Conservation (phyloP, 2,797 vertebrate genomes). For the Mus caroli region DNA sequence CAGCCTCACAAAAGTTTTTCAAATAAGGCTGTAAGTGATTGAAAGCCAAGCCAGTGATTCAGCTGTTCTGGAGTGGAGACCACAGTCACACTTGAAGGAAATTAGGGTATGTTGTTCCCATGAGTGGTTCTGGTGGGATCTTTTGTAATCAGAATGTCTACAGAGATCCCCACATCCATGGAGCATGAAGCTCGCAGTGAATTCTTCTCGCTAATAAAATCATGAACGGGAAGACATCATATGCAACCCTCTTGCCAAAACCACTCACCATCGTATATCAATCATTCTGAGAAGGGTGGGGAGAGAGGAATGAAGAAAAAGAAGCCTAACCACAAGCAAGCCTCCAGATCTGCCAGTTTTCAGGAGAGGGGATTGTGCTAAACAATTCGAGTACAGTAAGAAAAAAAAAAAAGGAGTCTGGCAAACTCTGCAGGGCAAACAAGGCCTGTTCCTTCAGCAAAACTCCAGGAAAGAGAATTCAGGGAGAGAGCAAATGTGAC, state of each 20-base stretch:
- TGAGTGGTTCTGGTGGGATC: background rate
- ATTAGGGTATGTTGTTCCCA: background rate
- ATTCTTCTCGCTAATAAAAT: conserved; percentile 38
- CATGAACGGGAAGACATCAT: conserved; percentile 26
- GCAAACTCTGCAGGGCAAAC: background rate
- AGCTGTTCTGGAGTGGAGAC: background rate
- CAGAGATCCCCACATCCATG: background rate
- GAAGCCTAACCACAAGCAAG: conserved; percentile 13
- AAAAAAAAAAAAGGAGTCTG: background rate
- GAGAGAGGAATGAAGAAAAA: background rate
- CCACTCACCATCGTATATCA: background rate
- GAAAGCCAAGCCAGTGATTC: background rate
- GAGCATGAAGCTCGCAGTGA: background rate
- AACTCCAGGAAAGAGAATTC: background rate
- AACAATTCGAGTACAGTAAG: background rate
- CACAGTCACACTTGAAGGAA: conserved; percentile 29
- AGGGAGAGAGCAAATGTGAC: background rate
- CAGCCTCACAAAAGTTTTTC: conserved; percentile 5
- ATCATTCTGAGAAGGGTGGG: background rate
- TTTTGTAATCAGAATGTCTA: background rate
- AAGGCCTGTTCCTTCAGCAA: background rate
- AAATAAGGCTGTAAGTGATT: conserved; percentile 14
- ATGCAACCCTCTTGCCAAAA: conserved; percentile 30
- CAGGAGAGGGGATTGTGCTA: background rate
- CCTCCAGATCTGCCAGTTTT: conserved; percentile 7